Base-by-base conservation (phyloP, 2,113 vertebrate species). In the Calypte anna region DNA sequence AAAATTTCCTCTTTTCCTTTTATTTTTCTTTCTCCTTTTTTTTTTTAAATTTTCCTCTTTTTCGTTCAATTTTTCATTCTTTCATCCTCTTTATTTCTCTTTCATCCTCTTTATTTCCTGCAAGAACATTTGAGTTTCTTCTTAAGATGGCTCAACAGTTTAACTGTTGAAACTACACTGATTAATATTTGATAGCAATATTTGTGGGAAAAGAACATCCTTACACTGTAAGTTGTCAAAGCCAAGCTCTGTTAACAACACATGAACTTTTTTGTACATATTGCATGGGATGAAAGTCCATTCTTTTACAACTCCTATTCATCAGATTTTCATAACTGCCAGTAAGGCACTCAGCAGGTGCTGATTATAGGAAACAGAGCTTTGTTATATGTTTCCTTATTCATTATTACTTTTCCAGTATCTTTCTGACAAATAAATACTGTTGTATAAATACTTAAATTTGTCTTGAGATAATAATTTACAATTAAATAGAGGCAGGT, bases 401-500 rank as follows among this genome's bases (percentile, higher is more conserved):
- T 64, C 46, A 18, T 38, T 81, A 25, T 73, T 69, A 48, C 83
- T 90, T 85, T 90, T 86, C 54, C 48, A 68, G 25, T 44, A 55
- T 7, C 5, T 70, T 88, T 88, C 68, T 83, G 28, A 69, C 55
- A 38, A 38, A 38, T 38, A 38, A 38, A 38, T 38, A 38, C 36
- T 77, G 38, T 61, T 36, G 31, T 64, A 77, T 20, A 48, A 66
- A 86, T 67, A 57, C 27, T 25, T 69, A 33, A 67, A 77, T 88
- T 86, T 90, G 59, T 94, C 79, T 74, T 69, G 75, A 57, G 79
- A 63, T 36, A 91, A 58, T 30, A 44, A 88, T 74, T 90, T 86
- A 53, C 55, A 91, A 55, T 82, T 94, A 88, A 67, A 76, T 14
- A 15, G 51, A 85, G 44, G 59, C 43, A 46, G n/a, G 64, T 55